A percentile compares a stretch with the other conserved stretches of the same genome.
phyloP scores from a whole-genome alignment of 2,797 vertebrate species.

The Psittacula derbiana region DNA sequence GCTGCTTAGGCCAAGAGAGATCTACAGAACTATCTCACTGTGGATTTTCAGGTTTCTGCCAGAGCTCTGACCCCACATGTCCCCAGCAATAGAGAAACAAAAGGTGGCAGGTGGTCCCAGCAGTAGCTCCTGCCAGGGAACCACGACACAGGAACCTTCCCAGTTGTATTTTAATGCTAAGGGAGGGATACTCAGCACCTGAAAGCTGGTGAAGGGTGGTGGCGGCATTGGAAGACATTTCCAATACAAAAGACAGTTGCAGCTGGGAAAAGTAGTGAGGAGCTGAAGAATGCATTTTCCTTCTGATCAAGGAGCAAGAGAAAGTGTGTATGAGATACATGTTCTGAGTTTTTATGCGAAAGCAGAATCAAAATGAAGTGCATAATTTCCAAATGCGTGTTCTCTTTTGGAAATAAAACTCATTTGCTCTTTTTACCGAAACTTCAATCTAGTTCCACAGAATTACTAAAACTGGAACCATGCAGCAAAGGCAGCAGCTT shows the following conservation, averaged over 20 bases:
- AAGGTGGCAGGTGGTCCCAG: background rate
- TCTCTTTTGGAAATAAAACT: background rate
- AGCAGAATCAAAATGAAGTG: background rate
- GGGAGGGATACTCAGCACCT: background rate
- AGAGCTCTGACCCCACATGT: background rate
- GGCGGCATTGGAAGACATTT: background rate
- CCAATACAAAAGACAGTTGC: background rate
- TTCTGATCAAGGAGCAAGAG: background rate
- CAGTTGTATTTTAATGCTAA: background rate
- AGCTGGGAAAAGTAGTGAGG: background rate
- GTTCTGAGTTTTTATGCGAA: background rate
- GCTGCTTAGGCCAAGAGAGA: background rate
- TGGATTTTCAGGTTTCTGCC: background rate
- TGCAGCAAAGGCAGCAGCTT: background rate
- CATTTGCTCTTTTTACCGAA: conserved; percentile 19
- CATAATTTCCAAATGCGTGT: background rate
- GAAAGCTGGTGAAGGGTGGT: background rate
- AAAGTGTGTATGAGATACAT: background rate
- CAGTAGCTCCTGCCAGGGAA: background rate
- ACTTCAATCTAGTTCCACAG: background rate
- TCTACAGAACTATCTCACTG: background rate
- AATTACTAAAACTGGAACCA: conserved; percentile 2
- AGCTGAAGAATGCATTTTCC: background rate
- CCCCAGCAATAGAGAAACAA: background rate
- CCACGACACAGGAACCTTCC: background rate